A percentile compares a stretch with the other conserved stretches of the same genome.
Evolutionary conservation across 2,888 invertebrate species (phyloP).

Genomic region (Cheilosia variabilis): DNA sequence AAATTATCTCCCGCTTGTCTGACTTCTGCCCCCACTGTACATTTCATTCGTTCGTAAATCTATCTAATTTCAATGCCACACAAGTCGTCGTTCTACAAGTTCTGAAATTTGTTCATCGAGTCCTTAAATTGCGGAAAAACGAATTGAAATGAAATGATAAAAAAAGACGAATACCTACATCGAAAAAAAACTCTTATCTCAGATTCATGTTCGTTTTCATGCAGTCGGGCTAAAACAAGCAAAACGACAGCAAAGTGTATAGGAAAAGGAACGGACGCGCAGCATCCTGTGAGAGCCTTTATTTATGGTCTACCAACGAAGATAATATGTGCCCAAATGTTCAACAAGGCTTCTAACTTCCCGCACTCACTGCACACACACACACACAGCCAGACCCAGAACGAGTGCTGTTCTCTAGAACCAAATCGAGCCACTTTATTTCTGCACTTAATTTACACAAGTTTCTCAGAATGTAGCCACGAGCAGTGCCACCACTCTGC

Average conservation of each 20-base stretch:
- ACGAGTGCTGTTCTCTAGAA: conserved; percentile 28
- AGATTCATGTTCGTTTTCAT: conserved; percentile 57
- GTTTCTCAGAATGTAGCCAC: conserved; percentile 66
- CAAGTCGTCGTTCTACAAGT: conserved; percentile 3
- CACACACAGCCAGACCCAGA: conserved; percentile 1
- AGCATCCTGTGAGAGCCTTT: conserved; percentile 66
- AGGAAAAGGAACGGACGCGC: conserved; percentile 39
- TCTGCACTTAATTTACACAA: conserved; percentile 75
- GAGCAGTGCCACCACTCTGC: conserved; percentile 60
- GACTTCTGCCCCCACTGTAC: conserved; percentile 7
- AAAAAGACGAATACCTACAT: conserved; percentile 23
- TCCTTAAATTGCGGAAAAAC: conserved; percentile 55
- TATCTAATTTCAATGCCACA: conserved; percentile 44
- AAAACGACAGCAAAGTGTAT: conserved; percentile 19
- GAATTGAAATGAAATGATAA: conserved; percentile 52
- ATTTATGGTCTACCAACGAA: conserved; percentile 74
- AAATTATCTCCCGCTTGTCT: conserved; percentile 45
- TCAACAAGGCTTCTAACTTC: conserved; percentile 74
- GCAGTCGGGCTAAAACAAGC: conserved; percentile 27
- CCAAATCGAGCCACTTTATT: conserved; percentile 73
- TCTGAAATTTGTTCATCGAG: conserved; percentile 64
- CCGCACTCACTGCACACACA: conserved; percentile 49
- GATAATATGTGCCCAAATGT: conserved; percentile 75
- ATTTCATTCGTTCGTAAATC: conserved; percentile 26
- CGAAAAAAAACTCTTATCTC: conserved; percentile 55